Evolutionary conservation across 2,113 vertebrate genomes (phyloP), one percentile per base, ranked within the genome.

Genomic region (Poeciliopsis turrubarensis): DNA sequence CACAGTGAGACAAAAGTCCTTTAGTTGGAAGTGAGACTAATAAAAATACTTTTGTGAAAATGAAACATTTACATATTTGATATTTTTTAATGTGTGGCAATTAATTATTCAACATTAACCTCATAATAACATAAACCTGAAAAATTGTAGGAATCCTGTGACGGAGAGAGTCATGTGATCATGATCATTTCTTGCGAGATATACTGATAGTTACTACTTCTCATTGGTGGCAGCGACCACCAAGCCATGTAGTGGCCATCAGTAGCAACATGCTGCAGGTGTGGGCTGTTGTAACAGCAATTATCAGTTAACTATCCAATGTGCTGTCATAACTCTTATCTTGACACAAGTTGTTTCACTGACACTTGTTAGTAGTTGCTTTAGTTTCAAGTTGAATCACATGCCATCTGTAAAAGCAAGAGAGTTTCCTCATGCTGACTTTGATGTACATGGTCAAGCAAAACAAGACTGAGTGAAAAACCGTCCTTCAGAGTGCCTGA

Each of bases 361-460:
- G 22, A 25, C 51, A 72, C n/a, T 62, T 8, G 68, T 17, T 22
- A 6, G 47, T 54, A 3, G 12, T 8, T 60, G 61, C 9, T 47
- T 70, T 74, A 81, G 19, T 2, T 31, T 13, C 67, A 32, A 81
- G 76, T 90, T 90, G 73, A 90, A 86, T 90, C 83, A 81, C 78
- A 76, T 73, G 67, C 78, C 87, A 89, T 87, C 39, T 88, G 71
- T 67, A 61, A 51, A 30, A 82, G 65, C 17, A 68, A 65, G 60
- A 73, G 22, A 47, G 65, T 78, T 65, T 77, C 62, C 63, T 60
- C 65, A 88, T 78, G 66, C 73, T 85, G 79, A 22, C 51, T 57
- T 57, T 7, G 51, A 57, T 73, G 77, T 65, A 60, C 19, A 65
- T 30, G 15, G 73, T 65, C 67, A 78, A 85, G n/a, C 65, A 80